These are phyloP conservation scores for Sinella curviseta DNA, from an alignment of 1,140 invertebrate genomes.

Conservation along the genomic window DNA sequence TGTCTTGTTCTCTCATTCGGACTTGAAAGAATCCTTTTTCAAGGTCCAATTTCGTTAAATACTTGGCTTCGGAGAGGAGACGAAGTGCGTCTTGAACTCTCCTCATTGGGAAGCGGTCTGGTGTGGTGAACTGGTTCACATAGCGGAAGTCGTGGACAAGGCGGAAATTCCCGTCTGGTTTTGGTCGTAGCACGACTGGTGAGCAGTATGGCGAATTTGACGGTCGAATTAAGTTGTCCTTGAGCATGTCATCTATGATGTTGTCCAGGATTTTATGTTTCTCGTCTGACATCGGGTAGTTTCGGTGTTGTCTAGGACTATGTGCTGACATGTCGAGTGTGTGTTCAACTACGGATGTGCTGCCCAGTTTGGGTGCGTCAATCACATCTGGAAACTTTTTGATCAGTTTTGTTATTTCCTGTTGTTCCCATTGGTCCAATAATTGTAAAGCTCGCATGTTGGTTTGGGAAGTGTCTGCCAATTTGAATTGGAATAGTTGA, in stretches of 20 bases:
- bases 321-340: not conserved
- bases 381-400: not conserved
- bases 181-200: conserved; percentile 21
- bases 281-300: not conserved
- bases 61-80: conserved; percentile 23
- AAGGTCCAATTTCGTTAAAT: conserved; percentile 24
- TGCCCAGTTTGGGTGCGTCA: not conserved
- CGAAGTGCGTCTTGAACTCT: conserved; percentile 7
- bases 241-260: conserved; percentile 21
- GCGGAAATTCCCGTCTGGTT: conserved; percentile 26
- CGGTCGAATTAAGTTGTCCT: conserved; percentile 5
- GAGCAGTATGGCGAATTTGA: conserved; percentile 22
- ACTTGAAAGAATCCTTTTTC: conserved; percentile 38
- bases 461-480: not conserved
- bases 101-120: conserved; percentile 32
- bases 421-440: not conserved
- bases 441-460: not conserved
- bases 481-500: not conserved
- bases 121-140: conserved; percentile 27
- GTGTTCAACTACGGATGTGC: not conserved
- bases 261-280: conserved; percentile 13
- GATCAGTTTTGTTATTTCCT: not conserved
- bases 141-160: conserved; percentile 26
- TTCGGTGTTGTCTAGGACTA: not conserved
- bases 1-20: not conserved